Conservation (phyloP, 2,113 vertebrate genomes). For the Amphiprion percula region DNA sequence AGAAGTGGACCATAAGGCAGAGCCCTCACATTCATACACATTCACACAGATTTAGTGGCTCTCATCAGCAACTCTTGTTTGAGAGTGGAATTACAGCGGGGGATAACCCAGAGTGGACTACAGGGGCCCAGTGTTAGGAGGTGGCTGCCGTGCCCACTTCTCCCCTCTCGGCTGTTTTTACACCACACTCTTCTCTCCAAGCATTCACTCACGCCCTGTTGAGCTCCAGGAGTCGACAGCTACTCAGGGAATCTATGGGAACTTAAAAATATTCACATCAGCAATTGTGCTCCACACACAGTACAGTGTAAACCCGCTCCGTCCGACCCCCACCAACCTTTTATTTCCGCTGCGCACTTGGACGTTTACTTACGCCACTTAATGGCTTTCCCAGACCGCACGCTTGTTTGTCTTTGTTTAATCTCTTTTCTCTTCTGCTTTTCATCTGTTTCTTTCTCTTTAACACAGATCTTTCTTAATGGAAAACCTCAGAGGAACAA, state of each 20-base stretch:
- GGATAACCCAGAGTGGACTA: constrained; percentile 19
- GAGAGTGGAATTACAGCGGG: constrained; percentile 46
- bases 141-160: constrained; percentile 19
- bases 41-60: constrained; percentile 19
- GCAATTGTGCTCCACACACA: constrained; percentile 58
- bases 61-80: constrained; percentile 22
- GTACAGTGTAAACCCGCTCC: constrained; percentile 47
- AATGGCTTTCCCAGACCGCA: constrained; percentile 74
- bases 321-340: constrained; percentile 49
- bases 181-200: constrained; percentile 40
- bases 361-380: constrained; percentile 62
- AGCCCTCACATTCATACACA: constrained; percentile 6
- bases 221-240: constrained; percentile 72
- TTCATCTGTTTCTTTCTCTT: constrained; percentile 43
- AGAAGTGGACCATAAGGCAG: not conserved
- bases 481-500: constrained; percentile 41
- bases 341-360: constrained; percentile 60
- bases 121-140: constrained; percentile 29
- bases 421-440: constrained; percentile 45
- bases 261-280: constrained; percentile 81
- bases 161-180: constrained; percentile 56
- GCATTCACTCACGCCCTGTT: constrained; percentile 68
- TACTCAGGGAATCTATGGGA: constrained; percentile 73
- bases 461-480: constrained; percentile 41
- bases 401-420: constrained; percentile 70